phyloP scores from a whole-genome alignment of 2,797 vertebrate species.

The Fratercula arctica region DNA sequence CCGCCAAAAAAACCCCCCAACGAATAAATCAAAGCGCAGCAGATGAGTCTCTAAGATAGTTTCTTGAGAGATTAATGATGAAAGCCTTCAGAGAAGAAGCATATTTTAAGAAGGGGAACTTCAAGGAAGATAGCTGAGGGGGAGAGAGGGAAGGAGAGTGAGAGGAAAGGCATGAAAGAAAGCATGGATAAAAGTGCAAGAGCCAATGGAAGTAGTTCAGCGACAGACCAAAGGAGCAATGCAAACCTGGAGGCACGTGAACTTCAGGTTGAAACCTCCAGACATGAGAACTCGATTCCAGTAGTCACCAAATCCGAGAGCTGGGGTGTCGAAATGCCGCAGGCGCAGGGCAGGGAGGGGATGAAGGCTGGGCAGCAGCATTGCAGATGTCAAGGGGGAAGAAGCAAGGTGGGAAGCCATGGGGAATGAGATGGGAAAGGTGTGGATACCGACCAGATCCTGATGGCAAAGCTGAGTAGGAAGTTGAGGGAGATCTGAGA shows the following conservation, averaged over 20 bases:
- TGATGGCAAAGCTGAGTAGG: neutral
- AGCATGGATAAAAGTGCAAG: neutral
- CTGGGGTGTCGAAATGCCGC: rapidly evolving
- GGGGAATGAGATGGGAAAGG: neutral
- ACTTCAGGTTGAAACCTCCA: neutral
- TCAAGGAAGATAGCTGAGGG: conserved; percentile 52
- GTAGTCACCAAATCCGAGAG: neutral
- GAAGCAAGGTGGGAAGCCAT: neutral
- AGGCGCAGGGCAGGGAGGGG: neutral
- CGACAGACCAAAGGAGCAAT: neutral
- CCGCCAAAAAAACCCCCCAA: neutral
- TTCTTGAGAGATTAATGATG: conserved; percentile 61
- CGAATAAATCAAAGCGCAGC: conserved; percentile 50
- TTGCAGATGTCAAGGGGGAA: neutral
- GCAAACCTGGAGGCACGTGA: neutral
- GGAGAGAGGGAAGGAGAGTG: neutral
- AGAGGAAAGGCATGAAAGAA: conserved; percentile 21
- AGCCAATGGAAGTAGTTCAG: neutral
- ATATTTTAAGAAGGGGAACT: conserved; percentile 49
- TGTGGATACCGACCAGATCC: neutral
- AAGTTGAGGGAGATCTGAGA: neutral
- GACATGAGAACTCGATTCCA: neutral
- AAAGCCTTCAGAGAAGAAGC: conserved; percentile 49
- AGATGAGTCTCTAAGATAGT: conserved; percentile 43
- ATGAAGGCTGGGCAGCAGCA: neutral